A percentile compares a stretch with the other conserved stretches of the same genome.
phyloP scores from a whole-genome alignment of 1,140 invertebrate genomes.

The Aphis craccivora region DNA sequence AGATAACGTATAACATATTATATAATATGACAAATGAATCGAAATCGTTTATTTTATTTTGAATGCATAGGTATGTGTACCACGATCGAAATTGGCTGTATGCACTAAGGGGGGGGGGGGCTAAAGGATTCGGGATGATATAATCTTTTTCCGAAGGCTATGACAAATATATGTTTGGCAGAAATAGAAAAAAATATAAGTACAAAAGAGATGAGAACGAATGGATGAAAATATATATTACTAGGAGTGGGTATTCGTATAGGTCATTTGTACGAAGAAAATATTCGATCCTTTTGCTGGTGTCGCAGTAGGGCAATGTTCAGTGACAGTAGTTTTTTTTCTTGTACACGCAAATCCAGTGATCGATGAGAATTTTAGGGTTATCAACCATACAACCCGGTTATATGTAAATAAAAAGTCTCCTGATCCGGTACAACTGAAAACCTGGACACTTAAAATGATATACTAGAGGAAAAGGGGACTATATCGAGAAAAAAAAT shows the following conservation, averaged over 20 bases:
- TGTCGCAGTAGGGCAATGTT: not conserved
- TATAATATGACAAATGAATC: not conserved
- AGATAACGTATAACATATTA: not conserved
- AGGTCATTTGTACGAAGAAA: not conserved
- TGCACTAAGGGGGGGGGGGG: not conserved
- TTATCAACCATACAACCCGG: not conserved
- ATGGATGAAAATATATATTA: not conserved
- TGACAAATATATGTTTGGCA: not conserved
- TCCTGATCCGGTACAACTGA: not conserved
- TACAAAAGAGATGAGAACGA: not conserved
- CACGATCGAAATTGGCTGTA: not conserved
- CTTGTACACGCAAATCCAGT: not conserved
- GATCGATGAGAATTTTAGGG: not conserved
- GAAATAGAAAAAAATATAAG: not conserved
- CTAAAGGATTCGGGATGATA: not conserved
- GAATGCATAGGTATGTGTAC: not conserved
- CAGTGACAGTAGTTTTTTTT: not conserved
- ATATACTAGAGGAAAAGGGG: not conserved
- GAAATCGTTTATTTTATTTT: conserved; percentile 2
- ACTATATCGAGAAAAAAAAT: not conserved
- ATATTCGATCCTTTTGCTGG: not conserved
- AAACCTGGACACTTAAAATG: not conserved
- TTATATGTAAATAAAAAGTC: not conserved
- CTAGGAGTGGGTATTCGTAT: too few species aligned
- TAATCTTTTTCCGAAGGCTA: not conserved